These are phyloP conservation scores for Perdita meconis DNA, from an alignment of 2,888 invertebrate genomes.

Conservation along the genomic window DNA sequence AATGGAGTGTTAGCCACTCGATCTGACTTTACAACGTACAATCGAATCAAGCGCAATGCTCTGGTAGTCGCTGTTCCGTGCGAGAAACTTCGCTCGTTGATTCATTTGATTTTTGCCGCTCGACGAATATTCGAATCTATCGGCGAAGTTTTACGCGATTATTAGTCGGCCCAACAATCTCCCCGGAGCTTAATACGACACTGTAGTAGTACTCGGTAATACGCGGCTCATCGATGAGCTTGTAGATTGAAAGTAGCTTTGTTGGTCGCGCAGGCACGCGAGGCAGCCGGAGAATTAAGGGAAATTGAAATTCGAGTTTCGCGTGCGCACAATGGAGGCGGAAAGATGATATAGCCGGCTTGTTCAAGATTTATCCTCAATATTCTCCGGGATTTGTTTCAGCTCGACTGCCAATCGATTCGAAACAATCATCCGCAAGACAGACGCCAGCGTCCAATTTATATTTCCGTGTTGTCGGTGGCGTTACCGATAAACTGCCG, in stretches of 20 bases:
- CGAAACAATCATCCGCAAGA: constrained; percentile 4
- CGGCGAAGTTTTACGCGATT: background rate
- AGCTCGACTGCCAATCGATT: constrained; percentile 4
- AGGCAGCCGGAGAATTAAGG: constrained; percentile 6
- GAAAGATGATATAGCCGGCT: constrained; percentile 1
- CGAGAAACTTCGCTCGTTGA: background rate
- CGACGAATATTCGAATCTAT: too few species aligned
- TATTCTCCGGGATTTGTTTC: background rate
- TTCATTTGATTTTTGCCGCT: background rate
- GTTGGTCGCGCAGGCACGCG: constrained; percentile 9
- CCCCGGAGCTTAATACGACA: constrained; percentile 1
- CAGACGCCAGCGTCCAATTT: background rate
- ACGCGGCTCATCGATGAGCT: constrained; percentile 12
- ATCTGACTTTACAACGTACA: background rate
- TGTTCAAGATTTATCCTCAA: background rate
- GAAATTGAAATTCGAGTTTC: constrained; percentile 30
- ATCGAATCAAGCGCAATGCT: too few species aligned
- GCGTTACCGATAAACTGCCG: background rate
- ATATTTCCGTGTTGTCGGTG: background rate
- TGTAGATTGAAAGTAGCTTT: constrained; percentile 16
- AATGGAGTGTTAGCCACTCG: constrained; percentile 19
- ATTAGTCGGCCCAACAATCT: background rate
- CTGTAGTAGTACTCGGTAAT: constrained; percentile 2
- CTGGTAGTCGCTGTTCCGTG: too few species aligned
- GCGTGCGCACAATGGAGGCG: background rate